Conservation (phyloP, 2,888 invertebrate species). For the Drosophila neotestacea region DNA sequence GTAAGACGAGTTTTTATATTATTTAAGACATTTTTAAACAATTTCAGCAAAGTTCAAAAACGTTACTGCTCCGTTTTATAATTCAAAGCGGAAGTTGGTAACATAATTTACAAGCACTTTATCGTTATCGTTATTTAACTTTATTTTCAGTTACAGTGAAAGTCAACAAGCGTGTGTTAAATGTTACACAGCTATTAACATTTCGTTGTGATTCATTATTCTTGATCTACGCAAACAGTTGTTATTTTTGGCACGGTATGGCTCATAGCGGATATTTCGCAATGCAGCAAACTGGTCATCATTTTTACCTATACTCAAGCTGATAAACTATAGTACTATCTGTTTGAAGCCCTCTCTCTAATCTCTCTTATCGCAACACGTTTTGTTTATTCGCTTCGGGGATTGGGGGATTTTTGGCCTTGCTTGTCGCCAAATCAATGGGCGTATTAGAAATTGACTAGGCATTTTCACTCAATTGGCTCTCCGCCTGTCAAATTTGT, state of each 20-base stretch:
- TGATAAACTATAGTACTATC: slow-evolving; percentile 34
- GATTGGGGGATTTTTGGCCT: slow-evolving; percentile 23
- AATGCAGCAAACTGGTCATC: slow-evolving; percentile 31
- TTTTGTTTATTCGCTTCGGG: slow-evolving; percentile 26
- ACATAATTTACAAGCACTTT: neutral
- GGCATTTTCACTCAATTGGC: slow-evolving; percentile 35
- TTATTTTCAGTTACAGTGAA: slow-evolving; percentile 7
- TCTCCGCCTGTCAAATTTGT: slow-evolving; percentile 25
- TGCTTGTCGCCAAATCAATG: slow-evolving; percentile 18
- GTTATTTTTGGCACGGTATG: slow-evolving; percentile 22
- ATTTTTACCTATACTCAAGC: slow-evolving; percentile 2
- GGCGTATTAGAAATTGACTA: slow-evolving; percentile 39
- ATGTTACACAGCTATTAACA: neutral
- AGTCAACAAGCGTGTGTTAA: neutral
- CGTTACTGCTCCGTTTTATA: neutral
- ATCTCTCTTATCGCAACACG: slow-evolving; percentile 33
- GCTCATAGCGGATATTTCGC: slow-evolving; percentile 29
- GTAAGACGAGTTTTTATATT: neutral
- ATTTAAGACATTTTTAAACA: neutral
- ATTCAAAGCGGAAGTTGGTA: slow-evolving; percentile 8
- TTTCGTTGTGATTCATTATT: neutral
- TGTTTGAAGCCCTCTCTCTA: slow-evolving; percentile 7
- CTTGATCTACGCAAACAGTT: slow-evolving; percentile 1
- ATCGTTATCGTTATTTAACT: neutral
- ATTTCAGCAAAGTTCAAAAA: slow-evolving; percentile 1